phyloP scores from a whole-genome alignment of 2,113 vertebrate species.

The Eupsittula cactorum region DNA sequence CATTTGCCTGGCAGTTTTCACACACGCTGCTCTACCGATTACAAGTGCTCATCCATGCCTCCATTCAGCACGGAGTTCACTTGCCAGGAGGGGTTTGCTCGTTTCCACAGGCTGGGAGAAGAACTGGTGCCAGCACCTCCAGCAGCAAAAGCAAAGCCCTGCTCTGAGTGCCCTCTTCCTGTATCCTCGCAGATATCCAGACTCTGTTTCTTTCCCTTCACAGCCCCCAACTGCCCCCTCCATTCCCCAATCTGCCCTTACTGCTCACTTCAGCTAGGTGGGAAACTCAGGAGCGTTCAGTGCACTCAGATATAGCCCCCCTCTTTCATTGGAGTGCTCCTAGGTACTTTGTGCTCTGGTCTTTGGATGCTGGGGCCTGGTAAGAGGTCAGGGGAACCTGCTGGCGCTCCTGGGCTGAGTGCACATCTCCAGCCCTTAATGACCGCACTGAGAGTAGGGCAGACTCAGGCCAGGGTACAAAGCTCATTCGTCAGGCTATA shows the following conservation, averaged over 20 bases:
- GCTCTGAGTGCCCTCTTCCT: not conserved
- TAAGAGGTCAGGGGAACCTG: not conserved
- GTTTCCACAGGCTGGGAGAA: not conserved
- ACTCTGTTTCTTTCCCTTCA: not conserved
- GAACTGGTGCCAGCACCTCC: not conserved
- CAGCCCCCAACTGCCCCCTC: not conserved
- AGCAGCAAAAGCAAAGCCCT: not conserved
- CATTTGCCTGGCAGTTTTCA: slow-evolving; percentile 43
- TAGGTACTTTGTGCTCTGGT: not conserved
- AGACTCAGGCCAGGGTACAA: not conserved
- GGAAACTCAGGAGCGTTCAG: not conserved
- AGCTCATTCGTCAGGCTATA: not conserved
- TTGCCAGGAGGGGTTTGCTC: not conserved
- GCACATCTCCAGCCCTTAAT: not conserved
- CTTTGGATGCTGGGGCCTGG: not conserved
- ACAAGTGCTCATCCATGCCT: not conserved
- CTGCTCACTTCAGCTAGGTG: not conserved
- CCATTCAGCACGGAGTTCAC: not conserved
- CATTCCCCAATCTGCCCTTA: not conserved
- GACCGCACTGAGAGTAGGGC: rapidly evolving
- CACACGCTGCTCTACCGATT: not conserved
- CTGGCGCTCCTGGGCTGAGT: not conserved
- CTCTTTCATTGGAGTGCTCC: not conserved
- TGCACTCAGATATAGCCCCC: not conserved
- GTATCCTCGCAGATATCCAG: not conserved